Evolutionary conservation across 2,113 vertebrate species (phyloP).

Genomic region (Tiliqua scincoides): DNA sequence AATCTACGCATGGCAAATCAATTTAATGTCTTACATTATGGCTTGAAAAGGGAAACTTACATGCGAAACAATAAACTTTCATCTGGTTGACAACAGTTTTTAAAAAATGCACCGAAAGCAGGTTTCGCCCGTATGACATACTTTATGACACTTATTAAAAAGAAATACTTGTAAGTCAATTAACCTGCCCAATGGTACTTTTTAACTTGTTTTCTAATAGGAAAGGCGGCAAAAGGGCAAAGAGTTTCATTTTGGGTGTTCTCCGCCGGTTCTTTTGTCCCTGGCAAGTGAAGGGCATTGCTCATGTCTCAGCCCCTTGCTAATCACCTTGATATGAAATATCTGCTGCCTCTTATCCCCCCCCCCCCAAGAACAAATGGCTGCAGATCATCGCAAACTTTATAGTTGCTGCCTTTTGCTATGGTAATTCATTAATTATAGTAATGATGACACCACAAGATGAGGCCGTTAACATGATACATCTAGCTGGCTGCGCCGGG

Average conservation of each 20-base stretch:
- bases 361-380: constrained; percentile 23
- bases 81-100: constrained; percentile 78
- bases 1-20: constrained; percentile 70
- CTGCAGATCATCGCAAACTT: constrained; percentile 59
- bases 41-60: constrained; percentile 69
- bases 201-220: constrained; percentile 80
- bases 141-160: constrained; percentile 81
- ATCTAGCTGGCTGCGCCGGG: constrained; percentile 57
- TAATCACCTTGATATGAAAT: constrained; percentile 59
- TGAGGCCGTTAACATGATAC: constrained; percentile 62
- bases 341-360: constrained; percentile 36
- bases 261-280: constrained; percentile 61
- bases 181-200: constrained; percentile 73
- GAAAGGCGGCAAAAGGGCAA: constrained; percentile 70
- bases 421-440: constrained; percentile 72
- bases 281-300: constrained; percentile 51
- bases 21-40: constrained; percentile 75
- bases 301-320: constrained; percentile 31
- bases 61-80: constrained; percentile 76
- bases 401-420: constrained; percentile 62
- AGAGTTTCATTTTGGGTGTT: constrained; percentile 68
- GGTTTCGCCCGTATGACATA: constrained; percentile 73
- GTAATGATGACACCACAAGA: constrained; percentile 66
- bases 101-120: constrained; percentile 75
- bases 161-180: constrained; percentile 79